phyloP scores from a whole-genome alignment of 1,140 invertebrate species.

The Drosophila dunni region DNA sequence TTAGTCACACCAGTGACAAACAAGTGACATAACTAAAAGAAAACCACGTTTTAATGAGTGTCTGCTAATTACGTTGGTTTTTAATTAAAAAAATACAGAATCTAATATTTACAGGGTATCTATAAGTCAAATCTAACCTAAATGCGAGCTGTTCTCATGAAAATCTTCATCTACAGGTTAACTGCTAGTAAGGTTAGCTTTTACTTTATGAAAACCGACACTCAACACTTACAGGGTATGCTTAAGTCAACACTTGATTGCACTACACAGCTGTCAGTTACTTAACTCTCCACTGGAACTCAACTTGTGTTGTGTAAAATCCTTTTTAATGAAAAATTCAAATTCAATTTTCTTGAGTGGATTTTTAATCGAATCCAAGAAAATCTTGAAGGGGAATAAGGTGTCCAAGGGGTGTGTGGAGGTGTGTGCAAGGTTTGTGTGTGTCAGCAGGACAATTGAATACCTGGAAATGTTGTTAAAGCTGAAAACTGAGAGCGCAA shows the following conservation, averaged over 20 bases:
- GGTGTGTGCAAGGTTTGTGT: conserved; percentile 17
- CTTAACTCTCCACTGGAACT: not conserved
- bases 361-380: conserved; percentile 40
- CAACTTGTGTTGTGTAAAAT: conserved; percentile 14
- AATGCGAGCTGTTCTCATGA: no score
- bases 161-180: no score
- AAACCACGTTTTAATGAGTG: not conserved
- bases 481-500: conserved; percentile 14
- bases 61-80: not conserved
- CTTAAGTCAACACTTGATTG: no score
- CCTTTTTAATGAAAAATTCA: conserved; percentile 63
- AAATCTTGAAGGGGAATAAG: not conserved
- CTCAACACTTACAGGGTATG: no score
- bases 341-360: conserved; percentile 77
- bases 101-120: not conserved
- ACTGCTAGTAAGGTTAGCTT: no score
- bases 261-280: conserved; percentile 3
- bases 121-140: not conserved
- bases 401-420: not conserved
- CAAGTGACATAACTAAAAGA: not conserved
- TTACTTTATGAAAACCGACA: no score
- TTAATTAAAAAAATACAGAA: not conserved
- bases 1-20: not conserved
- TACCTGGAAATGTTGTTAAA: conserved; percentile 3
- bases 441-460: conserved; percentile 8